A percentile compares a stretch with the other conserved stretches of the same genome.
phyloP scores from a whole-genome alignment of 2,797 vertebrate species.

The Coreius guichenoti region DNA sequence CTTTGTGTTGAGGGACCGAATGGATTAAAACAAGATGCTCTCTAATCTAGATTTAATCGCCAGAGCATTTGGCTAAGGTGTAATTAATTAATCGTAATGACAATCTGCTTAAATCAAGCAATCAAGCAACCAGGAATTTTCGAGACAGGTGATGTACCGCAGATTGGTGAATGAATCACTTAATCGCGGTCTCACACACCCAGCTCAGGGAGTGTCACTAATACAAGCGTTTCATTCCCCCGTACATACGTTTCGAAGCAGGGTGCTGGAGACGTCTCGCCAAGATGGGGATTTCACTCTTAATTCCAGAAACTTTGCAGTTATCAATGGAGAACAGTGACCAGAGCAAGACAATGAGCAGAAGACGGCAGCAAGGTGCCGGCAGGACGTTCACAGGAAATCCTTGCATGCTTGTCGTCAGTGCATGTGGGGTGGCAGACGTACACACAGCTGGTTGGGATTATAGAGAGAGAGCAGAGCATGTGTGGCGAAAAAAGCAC shows the following conservation, averaged over 20 bases:
- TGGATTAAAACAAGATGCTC: conserved; percentile 27
- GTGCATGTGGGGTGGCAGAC: conserved; percentile 38
- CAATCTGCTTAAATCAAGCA: conserved; percentile 63
- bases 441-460: conserved; percentile 64
- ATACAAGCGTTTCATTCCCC: background rate
- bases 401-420: conserved; percentile 45
- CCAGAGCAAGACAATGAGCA: conserved; percentile 66
- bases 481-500: background rate
- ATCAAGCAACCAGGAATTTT: conserved; percentile 31
- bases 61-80: conserved; percentile 20
- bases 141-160: conserved; percentile 39
- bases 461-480: conserved; percentile 56
- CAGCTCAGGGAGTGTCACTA: conserved; percentile 51
- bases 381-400: conserved; percentile 53
- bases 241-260: background rate
- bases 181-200: conserved; percentile 67
- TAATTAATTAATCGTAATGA: conserved; percentile 32
- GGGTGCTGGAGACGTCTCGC: conserved; percentile 63
- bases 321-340: conserved; percentile 77
- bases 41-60: conserved; percentile 23
- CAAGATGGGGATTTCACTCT: conserved; percentile 68
- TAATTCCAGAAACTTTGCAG: conserved; percentile 62
- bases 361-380: conserved; percentile 30
- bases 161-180: conserved; percentile 46
- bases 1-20: background rate